Base-by-base conservation (phyloP, 64 coral and sea anemone genomes). In the Dendronephthya gigantea region DNA sequence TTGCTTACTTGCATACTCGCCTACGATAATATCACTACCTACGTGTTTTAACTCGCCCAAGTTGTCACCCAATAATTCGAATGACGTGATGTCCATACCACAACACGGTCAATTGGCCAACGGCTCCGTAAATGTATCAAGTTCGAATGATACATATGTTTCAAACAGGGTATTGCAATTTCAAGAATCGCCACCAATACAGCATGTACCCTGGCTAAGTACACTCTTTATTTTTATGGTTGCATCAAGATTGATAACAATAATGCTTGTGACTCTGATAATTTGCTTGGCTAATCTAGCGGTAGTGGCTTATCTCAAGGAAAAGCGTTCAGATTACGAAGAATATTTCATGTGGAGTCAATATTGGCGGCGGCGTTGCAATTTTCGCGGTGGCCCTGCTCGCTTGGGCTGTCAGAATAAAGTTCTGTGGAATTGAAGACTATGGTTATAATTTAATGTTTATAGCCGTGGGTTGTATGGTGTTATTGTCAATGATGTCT, bases 181-280 rank as follows among this genome's bases (percentile, higher is more conserved):
- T n/a, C n/a, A n/a, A n/a, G n/a, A n/a, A n/a, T n/a, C n/a, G n/a
- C n/a, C n/a, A n/a, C n/a, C n/a, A n/a, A n/a, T 40, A 83, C 39
- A 38, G n/a, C 34, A 40, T 83, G 82, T 83, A 83, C 82, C 82
- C 39, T 83, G 82, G 82, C 82, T 83, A 83, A 83, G 82, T 37
- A 83, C 19, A 31, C 39, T 83, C 5, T 83, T 83, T 83, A 25
- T 83, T 14, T 23, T 83, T 48, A 83, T 83, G 34, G 31, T 43
- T 19, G 39, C 27, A 23, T 25, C 82, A 7, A 83, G 82, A 83
- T 83, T 40, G 48, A 23, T 40, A 17, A 83, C 45, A 38, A 29
- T 83, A 37, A 38, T 83, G 82, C 37, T 83, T 31, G 82, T 48
- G 39, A 83, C 39, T 83, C 39, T 83, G 19, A 29, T 83, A 19